Base-by-base conservation (phyloP, 1,140 invertebrate genomes). In the Leptinotarsa lineolata region DNA sequence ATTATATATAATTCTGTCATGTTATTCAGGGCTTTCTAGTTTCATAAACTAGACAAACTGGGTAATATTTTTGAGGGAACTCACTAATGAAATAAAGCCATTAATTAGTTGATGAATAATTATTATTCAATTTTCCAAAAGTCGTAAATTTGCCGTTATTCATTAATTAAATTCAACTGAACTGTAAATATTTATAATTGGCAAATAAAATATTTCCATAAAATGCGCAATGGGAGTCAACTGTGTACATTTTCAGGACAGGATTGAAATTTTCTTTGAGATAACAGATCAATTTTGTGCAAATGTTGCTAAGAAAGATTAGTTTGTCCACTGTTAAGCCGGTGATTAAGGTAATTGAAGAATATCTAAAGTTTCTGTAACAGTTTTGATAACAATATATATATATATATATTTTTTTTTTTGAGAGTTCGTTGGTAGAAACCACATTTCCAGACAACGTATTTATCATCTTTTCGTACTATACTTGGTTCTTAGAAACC, bases 151-250 rank as follows among this genome's bases (percentile, higher is more conserved):
- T 15, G 2, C 4, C n/a, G 15, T 39, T 65, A 21, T 39, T n/a
- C 63, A 39, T 65, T 65, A 65, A 65, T 65, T 65, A 65, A 21
- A 39, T 65, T 65, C 16, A 21, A 65, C 16, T 24, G 63, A 39
- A 30, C 24, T 65, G 63, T 12, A 39, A 22, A 65, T 8, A n/a
- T 65, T 13, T n/a, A 65, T 65, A 22, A 65, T 65, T 65, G 63
- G 63, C 11, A 61, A 61, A 21, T 21, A 21, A 21, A 61, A 61
- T 21, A 61, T 21, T 13, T 15, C 60, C 15, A 22, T 61, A n/a
- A 1, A 21, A 61, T 21, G 20, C 20, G 6, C 18, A 22, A 20
- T 18, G 15, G 20, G 18, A 21, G 22, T 61, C 60, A 61, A 22
- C 15, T 21, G 11, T 61, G 20, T 61, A 22, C n/a, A 18, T 61